These are phyloP conservation scores for Scytalopus superciliaris DNA, from an alignment of 2,113 vertebrate species.

Conservation along the genomic window DNA sequence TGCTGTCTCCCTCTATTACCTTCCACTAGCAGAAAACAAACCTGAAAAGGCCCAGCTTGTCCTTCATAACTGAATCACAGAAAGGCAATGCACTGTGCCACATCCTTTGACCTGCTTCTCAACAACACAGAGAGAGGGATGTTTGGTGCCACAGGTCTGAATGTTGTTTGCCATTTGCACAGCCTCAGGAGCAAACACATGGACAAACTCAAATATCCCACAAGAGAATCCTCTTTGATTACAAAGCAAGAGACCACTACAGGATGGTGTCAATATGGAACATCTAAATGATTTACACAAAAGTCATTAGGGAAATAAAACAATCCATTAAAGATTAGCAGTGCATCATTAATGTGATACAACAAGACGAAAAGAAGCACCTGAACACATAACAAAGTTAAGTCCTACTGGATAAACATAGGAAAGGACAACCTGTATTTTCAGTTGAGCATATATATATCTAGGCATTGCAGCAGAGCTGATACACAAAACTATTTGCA, in stretches of 20 bases:
- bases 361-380: conserved; percentile 4
- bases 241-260: neutral
- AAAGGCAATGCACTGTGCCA: neutral
- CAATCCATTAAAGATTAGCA: neutral
- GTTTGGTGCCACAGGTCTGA: neutral
- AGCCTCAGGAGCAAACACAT: neutral
- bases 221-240: neutral
- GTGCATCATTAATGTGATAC: neutral
- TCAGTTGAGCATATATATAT: neutral
- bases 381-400: neutral
- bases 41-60: neutral
- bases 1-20: neutral
- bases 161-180: neutral
- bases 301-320: neutral
- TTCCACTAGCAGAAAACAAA: neutral
- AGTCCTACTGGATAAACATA: rapidly evolving
- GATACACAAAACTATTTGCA: neutral
- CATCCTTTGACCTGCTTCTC: neutral
- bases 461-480: neutral
- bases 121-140: neutral
- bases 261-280: neutral
- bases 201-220: neutral
- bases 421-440: neutral
- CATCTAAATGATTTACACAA: neutral
- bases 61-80: neutral